Evolutionary conservation across 2,113 vertebrate genomes (phyloP).

Genomic region (Nyctibius bracteatus): DNA sequence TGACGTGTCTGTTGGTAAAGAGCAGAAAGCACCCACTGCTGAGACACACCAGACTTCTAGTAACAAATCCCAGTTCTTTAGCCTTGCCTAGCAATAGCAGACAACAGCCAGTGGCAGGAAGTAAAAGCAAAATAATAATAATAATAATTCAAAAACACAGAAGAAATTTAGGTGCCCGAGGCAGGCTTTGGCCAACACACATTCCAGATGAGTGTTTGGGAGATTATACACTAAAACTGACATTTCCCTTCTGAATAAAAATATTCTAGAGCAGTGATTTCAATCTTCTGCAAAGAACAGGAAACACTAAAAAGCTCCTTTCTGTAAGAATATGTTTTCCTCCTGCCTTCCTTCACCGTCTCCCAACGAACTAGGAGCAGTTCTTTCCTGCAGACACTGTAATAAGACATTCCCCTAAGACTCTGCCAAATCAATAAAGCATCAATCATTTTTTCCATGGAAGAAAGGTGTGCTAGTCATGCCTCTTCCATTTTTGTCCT

Average conservation of each 20-base stretch:
- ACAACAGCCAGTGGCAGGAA: background rate
- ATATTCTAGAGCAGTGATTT: background rate
- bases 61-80: background rate
- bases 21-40: background rate
- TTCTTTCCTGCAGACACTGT: background rate
- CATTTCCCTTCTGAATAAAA: background rate
- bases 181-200: background rate
- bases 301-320: background rate
- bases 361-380: background rate
- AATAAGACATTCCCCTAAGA: background rate
- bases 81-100: background rate
- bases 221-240: background rate
- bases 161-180: background rate
- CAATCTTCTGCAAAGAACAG: background rate
- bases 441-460: background rate
- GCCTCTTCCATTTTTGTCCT: background rate
- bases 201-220: background rate
- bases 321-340: background rate
- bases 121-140: background rate
- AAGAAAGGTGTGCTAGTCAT: background rate
- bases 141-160: background rate
- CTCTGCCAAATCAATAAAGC: background rate
- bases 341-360: background rate
- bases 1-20: background rate
- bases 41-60: background rate